Evolutionary conservation across 2,113 vertebrate species (phyloP).

Genomic region (Motacilla tschutschensis): DNA sequence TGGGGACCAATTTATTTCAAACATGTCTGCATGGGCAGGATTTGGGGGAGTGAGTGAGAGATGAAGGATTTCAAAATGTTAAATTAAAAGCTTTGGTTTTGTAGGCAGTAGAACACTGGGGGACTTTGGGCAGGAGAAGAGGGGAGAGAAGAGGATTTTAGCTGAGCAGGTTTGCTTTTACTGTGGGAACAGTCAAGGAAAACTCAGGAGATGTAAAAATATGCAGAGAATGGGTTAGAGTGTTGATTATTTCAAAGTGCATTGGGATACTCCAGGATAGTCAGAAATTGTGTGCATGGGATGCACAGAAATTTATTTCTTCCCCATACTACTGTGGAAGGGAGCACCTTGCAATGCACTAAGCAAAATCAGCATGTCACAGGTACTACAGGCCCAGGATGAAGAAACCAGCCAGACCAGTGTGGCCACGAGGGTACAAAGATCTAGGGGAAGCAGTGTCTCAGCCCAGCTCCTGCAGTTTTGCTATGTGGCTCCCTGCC

Average conservation of each 20-base stretch:
- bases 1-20: neutral
- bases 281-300: neutral
- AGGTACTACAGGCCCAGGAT: accelerated
- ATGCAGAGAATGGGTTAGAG: neutral
- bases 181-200: neutral
- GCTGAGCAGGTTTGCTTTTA: neutral
- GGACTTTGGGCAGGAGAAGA: neutral
- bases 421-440: accelerated
- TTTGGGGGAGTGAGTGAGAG: neutral
- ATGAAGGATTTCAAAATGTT: neutral
- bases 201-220: neutral
- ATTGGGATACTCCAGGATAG: neutral
- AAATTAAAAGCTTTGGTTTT: neutral
- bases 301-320: neutral
- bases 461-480: neutral
- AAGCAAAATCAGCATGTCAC: neutral
- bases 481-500: neutral
- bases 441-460: neutral
- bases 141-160: neutral
- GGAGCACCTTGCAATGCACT: neutral
- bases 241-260: neutral
- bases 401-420: neutral
- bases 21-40: neutral
- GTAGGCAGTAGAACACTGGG: neutral
- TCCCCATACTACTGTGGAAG: neutral